Evolutionary conservation across 1,140 invertebrate genomes (phyloP), one percentile per base, ranked within the genome.

Genomic region (Nymphalis io): DNA sequence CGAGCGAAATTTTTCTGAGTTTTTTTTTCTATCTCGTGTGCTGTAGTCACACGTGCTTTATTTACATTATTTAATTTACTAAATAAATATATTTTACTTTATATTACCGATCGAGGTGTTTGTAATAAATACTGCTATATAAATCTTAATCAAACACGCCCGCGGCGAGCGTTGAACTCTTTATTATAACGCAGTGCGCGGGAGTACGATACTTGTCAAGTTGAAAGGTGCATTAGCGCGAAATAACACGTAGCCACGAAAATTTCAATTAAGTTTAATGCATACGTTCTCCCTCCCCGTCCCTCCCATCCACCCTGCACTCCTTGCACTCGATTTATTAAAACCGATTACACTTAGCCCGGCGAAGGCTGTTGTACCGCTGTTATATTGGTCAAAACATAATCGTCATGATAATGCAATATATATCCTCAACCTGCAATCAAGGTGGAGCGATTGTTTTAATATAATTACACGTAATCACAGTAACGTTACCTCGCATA

Each of bases 181-280:
- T 82, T 79, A 79, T 72, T 75, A 76, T 62, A 65, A 60, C 55
- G 60, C 51, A 61, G 55, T 75, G 64, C 68, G 70, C 67, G 63
- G 55, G 74, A 77, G 74, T 60, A 64, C 58, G 18, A 55, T 42
- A 74, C 71, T 77, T 74, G 80, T 85, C 81, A 80, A 70, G 66
- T 71, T 80, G 85, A 87, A 87, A 87, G 84, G 82, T 88, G 84
- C 87, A 87, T 86, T 84, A 84, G 79, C 73, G 83, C 80, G 78
- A 85, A 89, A 84, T 88, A 89, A 84, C 77, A 86, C 72, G 82
- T 88, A 84, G 79, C 83, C 79, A 83, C 83, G 78, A 86, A 87
- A 89, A 88, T 84, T 88, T 86, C 85, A 89, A 88, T 89, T 82
- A 87, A 86, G 58, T 84, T 87, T 83, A 88, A 88, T 88, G 84